Percentiles rank a stretch among this genome's conserved stretches.
Conservation (phyloP, 2,797 vertebrate genomes). For the Uromys caudimaculatus region DNA sequence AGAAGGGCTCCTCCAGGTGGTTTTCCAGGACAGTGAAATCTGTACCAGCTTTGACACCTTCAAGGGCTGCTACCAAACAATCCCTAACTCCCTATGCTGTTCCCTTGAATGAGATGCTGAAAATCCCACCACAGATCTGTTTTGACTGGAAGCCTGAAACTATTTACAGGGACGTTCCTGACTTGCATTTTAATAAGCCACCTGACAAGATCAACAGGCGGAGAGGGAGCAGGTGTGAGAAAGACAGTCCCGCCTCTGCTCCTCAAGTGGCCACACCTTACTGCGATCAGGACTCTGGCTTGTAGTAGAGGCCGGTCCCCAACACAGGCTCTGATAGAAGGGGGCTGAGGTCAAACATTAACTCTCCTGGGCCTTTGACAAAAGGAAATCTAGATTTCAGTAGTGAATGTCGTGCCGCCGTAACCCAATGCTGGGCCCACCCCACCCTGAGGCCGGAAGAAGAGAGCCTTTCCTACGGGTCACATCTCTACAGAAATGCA, state of each 20-base stretch:
- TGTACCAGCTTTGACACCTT: neutral
- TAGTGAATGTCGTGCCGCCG: constrained; percentile 67
- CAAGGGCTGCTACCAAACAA: neutral
- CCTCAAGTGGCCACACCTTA: neutral
- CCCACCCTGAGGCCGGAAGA: constrained; percentile 74
- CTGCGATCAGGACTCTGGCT: neutral
- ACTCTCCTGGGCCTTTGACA: constrained; percentile 20
- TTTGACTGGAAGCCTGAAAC: constrained; percentile 39
- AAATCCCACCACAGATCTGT: constrained; percentile 60
- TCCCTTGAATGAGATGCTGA: constrained; percentile 63
- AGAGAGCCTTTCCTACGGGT: constrained; percentile 61
- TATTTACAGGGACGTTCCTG: constrained; percentile 53
- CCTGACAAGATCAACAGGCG: constrained; percentile 63
- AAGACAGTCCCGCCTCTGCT: neutral
- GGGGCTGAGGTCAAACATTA: neutral
- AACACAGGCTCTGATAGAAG: neutral
- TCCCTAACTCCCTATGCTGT: neutral
- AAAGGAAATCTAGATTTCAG: constrained; percentile 45
- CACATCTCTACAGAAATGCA: constrained; percentile 79
- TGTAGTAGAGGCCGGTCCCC: neutral
- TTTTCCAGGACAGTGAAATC: neutral
- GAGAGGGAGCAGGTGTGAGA: constrained; percentile 50
- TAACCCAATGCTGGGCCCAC: constrained; percentile 64
- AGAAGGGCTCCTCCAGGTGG: neutral
- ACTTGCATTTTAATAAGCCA: constrained; percentile 65